phyloP scores from a whole-genome alignment of 2,113 vertebrate genomes.

The Glaucomys volans region DNA sequence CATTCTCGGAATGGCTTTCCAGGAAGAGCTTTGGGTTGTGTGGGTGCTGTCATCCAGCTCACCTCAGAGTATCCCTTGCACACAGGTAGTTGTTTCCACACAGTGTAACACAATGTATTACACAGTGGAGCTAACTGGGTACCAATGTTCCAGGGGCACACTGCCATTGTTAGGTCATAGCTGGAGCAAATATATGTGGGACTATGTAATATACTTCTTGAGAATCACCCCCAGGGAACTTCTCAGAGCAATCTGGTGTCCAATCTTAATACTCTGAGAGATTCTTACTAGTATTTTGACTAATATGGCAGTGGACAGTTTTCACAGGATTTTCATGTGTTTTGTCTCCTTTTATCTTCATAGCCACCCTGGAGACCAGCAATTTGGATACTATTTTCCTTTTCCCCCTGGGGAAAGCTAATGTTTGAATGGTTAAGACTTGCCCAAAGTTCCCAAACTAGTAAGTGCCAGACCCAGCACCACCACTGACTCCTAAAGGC shows the following conservation, averaged over 20 bases:
- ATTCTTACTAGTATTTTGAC: background rate
- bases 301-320: background rate
- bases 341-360: conserved; percentile 35
- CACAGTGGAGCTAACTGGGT: background rate
- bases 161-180: background rate
- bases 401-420: background rate
- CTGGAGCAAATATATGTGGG: background rate
- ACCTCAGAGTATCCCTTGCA: background rate
- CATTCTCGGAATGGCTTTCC: background rate
- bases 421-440: background rate
- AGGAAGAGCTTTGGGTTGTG: background rate
- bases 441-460: background rate
- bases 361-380: background rate
- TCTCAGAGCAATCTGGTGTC: background rate
- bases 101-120: rapidly evolving
- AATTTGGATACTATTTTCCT: background rate
- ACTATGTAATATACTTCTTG: background rate
- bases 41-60: background rate
- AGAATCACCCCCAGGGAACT: background rate
- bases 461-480: background rate
- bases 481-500: background rate
- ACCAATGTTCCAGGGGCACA: background rate
- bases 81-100: background rate
- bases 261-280: background rate
- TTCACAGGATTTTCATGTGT: background rate